Conservation (phyloP, 92 coral and sea anemone species). For the Phymanthus crucifer region DNA sequence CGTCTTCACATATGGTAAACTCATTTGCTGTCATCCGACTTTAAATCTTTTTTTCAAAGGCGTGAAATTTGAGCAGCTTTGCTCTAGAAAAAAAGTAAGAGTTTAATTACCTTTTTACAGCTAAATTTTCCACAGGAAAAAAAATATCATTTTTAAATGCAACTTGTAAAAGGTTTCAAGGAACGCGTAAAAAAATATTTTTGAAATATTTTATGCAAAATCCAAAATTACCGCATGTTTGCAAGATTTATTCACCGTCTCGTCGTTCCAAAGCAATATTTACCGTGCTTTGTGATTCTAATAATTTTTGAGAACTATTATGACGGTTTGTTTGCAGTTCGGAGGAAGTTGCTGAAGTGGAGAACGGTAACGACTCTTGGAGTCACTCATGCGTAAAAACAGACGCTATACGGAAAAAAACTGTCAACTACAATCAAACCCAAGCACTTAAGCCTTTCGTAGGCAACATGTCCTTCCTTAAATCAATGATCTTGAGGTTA, state of each 20-base stretch:
- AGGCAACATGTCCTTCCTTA: background rate
- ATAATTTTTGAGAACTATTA: background rate
- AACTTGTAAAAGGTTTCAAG: background rate
- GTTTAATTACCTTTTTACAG: background rate
- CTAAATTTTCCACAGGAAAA: slow-evolving; percentile 1
- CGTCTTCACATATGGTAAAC: background rate
- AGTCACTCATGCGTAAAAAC: slow-evolving; percentile 69
- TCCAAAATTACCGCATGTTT: background rate
- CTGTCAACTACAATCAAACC: slow-evolving; percentile 10
- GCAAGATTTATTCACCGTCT: background rate
- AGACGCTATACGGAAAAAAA: slow-evolving; percentile 55
- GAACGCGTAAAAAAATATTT: background rate
- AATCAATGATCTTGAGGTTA: background rate
- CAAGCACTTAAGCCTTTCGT: background rate
- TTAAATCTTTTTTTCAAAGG: background rate
- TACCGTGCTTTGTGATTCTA: background rate
- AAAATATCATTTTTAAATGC: background rate
- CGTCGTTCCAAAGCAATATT: background rate
- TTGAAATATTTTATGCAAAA: background rate
- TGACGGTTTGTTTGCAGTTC: background rate
- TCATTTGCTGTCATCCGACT: background rate
- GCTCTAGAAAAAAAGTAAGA: background rate
- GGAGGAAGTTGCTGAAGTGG: background rate
- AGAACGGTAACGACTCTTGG: slow-evolving; percentile 25
- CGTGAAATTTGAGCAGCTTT: background rate